Evolutionary conservation across 2,888 invertebrate genomes (phyloP).

Genomic region (Dastarcus helophoroides): DNA sequence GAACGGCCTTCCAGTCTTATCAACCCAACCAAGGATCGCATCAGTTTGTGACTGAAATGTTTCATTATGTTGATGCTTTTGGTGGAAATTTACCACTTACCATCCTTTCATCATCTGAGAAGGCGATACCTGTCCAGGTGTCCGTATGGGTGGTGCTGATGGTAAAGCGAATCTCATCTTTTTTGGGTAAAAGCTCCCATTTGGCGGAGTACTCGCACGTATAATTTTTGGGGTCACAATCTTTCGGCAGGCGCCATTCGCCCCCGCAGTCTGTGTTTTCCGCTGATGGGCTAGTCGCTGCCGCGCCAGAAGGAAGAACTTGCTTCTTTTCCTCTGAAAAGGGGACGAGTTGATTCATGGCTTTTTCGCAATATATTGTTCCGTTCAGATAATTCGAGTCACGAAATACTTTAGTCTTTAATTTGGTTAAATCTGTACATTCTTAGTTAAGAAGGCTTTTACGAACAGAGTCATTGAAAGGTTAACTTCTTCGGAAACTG

Average conservation of each 20-base stretch:
- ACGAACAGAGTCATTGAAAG: too few relatives aligned
- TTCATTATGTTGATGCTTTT: neutral
- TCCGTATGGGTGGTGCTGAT: constrained; percentile 66
- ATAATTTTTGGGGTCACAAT: constrained; percentile 50
- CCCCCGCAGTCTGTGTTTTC: constrained; percentile 55
- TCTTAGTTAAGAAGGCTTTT: too few relatives aligned
- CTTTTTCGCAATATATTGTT: too few relatives aligned
- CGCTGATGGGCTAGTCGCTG: constrained; percentile 22
- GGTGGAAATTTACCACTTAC: constrained; percentile 34
- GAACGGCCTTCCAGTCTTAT: constrained; percentile 66
- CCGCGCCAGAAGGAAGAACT: constrained; percentile 16
- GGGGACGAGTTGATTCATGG: too few relatives aligned
- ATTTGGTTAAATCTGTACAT: too few relatives aligned
- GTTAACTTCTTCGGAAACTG: too few relatives aligned
- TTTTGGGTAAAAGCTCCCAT: constrained; percentile 63
- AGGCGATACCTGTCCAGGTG: constrained; percentile 85
- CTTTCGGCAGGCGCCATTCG: constrained; percentile 63
- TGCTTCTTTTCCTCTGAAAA: constrained; percentile 20
- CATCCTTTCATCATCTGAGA: constrained; percentile 76
- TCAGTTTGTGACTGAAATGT: constrained; percentile 66
- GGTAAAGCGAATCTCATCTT: constrained; percentile 69
- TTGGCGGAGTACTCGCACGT: constrained; percentile 70
- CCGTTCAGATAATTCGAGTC: too few relatives aligned
- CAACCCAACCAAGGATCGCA: constrained; percentile 81
- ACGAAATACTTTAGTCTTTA: too few relatives aligned